phyloP scores from a whole-genome alignment of 2,113 vertebrate species.

The Corythaixoides concolor region DNA sequence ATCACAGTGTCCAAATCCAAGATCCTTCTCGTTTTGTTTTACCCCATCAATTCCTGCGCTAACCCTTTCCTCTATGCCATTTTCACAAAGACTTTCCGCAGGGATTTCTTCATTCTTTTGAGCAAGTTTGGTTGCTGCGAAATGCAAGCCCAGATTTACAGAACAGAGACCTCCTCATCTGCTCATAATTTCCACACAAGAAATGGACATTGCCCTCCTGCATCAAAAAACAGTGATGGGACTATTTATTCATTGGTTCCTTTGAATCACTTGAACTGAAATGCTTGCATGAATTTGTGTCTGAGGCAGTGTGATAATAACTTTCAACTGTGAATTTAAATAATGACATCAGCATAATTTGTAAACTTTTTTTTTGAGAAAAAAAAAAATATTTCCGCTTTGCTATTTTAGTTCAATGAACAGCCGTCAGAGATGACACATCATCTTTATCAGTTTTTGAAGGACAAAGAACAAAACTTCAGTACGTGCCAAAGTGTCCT shows the following conservation, averaged over 20 bases:
- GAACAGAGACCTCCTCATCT: slow-evolving; percentile 86
- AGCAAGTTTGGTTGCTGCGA: slow-evolving; percentile 91
- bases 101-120: slow-evolving; percentile 90
- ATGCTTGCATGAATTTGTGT: not conserved
- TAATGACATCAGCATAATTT: not conserved
- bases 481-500: not conserved
- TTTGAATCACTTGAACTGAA: slow-evolving; percentile 71
- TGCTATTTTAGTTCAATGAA: not conserved
- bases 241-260: slow-evolving; percentile 79
- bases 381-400: not conserved
- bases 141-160: slow-evolving; percentile 88
- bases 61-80: slow-evolving; percentile 97
- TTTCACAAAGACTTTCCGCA: slow-evolving; percentile 93
- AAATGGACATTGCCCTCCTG: slow-evolving; percentile 77
- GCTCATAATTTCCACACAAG: slow-evolving; percentile 76
- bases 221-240: slow-evolving; percentile 76
- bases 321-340: slow-evolving; percentile 9
- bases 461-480: not conserved
- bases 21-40: slow-evolving; percentile 93
- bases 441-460: not conserved
- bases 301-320: not conserved
- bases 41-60: slow-evolving; percentile 95
- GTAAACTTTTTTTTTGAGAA: not conserved
- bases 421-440: not conserved
- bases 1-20: slow-evolving; percentile 94